Conservation (phyloP, 2,113 vertebrate species). For the Paramormyrops kingsleyae region DNA sequence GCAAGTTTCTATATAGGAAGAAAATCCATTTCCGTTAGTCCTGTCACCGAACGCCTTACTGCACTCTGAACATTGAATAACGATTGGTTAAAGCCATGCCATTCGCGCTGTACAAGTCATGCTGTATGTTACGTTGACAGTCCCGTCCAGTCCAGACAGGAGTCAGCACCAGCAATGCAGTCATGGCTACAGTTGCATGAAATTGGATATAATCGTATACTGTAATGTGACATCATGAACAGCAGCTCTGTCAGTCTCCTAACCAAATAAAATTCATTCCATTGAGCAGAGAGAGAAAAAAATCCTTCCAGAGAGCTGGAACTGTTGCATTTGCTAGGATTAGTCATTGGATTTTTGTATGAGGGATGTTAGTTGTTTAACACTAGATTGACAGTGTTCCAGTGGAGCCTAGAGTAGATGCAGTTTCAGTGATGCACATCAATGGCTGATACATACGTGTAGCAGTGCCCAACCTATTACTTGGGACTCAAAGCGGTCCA, state of each 20-base stretch:
- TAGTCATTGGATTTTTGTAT: neutral
- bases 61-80: neutral
- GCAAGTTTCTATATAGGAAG: neutral
- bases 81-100: neutral
- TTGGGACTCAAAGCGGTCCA: neutral
- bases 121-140: neutral
- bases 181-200: neutral
- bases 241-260: neutral
- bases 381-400: neutral
- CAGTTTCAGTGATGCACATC: neutral
- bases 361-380: neutral
- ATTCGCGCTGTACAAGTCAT: neutral
- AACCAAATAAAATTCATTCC: neutral
- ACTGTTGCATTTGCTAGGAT: neutral
- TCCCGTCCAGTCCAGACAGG: neutral
- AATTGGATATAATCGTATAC: neutral
- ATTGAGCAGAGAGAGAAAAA: neutral
- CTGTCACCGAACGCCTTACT: neutral
- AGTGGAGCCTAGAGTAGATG: neutral
- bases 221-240: neutral
- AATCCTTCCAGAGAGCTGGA: neutral
- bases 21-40: neutral
- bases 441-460: neutral
- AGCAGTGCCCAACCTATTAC: neutral
- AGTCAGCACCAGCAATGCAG: neutral